Conservation (phyloP, 2,888 invertebrate species). For the Microctonus aethiopoides region DNA sequence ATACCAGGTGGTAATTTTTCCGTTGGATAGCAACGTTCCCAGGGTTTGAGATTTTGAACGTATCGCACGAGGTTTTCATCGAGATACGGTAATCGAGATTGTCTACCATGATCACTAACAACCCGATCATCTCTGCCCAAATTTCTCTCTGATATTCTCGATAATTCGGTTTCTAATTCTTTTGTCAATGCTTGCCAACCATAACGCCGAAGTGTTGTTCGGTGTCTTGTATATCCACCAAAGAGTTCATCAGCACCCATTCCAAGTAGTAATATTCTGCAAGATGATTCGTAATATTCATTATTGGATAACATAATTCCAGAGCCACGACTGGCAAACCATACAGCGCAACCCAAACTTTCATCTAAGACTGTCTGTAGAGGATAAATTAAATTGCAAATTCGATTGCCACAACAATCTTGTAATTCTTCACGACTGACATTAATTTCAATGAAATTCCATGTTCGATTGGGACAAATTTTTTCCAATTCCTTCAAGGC, state of each 20-base stretch:
- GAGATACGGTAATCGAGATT: slow-evolving; percentile 83
- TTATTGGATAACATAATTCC: slow-evolving; percentile 65
- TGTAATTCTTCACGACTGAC: slow-evolving; percentile 76
- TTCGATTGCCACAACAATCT: slow-evolving; percentile 69
- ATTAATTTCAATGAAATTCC: slow-evolving; percentile 87
- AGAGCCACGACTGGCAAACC: slow-evolving; percentile 91
- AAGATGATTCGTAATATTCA: slow-evolving; percentile 70
- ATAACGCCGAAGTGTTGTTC: slow-evolving; percentile 75
- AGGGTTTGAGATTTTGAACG: slow-evolving; percentile 74
- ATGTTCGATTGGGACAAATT: slow-evolving; percentile 78
- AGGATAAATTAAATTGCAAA: slow-evolving; percentile 86
- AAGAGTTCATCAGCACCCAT: slow-evolving; percentile 98
- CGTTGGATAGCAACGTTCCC: slow-evolving; percentile 75
- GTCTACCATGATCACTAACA: slow-evolving; percentile 88
- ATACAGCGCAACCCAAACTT: slow-evolving; percentile 93
- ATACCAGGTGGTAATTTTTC: slow-evolving; percentile 77
- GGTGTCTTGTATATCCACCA: slow-evolving; percentile 92
- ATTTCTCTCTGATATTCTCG: slow-evolving; percentile 88
- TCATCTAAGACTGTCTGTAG: slow-evolving; percentile 92
- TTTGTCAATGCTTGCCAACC: slow-evolving; percentile 70
- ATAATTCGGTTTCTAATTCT: slow-evolving; percentile 79
- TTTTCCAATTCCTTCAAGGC: slow-evolving; percentile 77
- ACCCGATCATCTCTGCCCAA: slow-evolving; percentile 95
- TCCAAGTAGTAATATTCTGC: slow-evolving; percentile 84
- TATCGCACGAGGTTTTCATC: slow-evolving; percentile 78